phyloP scores from a whole-genome alignment of 2,113 vertebrate species.

The Polypterus bichir region DNA sequence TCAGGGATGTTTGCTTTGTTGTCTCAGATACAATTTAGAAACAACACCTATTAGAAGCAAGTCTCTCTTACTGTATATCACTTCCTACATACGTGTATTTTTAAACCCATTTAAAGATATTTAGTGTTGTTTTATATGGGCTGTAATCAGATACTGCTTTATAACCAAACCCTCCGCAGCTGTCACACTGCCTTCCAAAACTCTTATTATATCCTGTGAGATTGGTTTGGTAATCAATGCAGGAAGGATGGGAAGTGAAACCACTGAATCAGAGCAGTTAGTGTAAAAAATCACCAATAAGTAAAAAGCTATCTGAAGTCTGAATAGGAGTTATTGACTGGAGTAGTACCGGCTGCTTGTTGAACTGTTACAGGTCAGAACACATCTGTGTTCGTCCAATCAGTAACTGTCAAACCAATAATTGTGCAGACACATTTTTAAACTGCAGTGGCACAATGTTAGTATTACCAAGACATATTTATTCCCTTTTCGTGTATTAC shows the following conservation, averaged over 20 bases:
- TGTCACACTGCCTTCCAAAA: slow-evolving; percentile 27
- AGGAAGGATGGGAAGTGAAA: slow-evolving; percentile 23
- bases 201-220: slow-evolving; percentile 19
- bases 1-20: background rate
- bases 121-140: slow-evolving; percentile 3
- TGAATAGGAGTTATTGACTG: slow-evolving; percentile 34
- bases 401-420: slow-evolving; percentile 25
- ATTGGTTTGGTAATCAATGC: slow-evolving; percentile 29
- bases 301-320: slow-evolving; percentile 32
- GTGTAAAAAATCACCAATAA: slow-evolving; percentile 28
- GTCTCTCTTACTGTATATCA: background rate
- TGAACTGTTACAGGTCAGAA: slow-evolving; percentile 32
- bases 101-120: slow-evolving; percentile 6
- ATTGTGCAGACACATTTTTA: slow-evolving; percentile 28
- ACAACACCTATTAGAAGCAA: background rate
- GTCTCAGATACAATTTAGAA: background rate
- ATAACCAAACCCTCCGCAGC: slow-evolving; percentile 17
- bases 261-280: slow-evolving; percentile 8
- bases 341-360: slow-evolving; percentile 27
- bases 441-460: slow-evolving; percentile 14
- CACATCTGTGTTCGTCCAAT: slow-evolving; percentile 17
- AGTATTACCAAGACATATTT: slow-evolving; percentile 10
- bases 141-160: slow-evolving; percentile 22
- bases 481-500: slow-evolving; percentile 8
- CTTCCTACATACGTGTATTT: background rate